Base-by-base conservation (phyloP, 2,797 vertebrate genomes). In the Allobates femoralis region DNA sequence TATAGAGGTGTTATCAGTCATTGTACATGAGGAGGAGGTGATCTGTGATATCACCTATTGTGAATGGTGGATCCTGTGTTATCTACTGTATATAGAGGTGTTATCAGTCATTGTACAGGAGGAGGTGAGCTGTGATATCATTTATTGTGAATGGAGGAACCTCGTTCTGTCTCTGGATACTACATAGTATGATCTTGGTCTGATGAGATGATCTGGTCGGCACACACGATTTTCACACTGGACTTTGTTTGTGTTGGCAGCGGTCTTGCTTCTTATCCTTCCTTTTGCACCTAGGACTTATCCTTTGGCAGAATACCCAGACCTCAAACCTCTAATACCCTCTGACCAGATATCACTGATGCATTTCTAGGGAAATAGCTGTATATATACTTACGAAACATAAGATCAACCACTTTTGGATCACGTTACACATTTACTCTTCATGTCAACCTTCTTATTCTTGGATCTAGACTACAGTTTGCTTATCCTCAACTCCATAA, bases 241-340 rank as follows among this genome's bases (percentile, higher is more conserved):
- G 71, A 74, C 71, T 26, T n/a, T 73, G 41, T 74, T 50, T 71
- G 32, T 69, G 19, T 8, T 69, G 66, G 66, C 66, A 69, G 16
- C 6, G 10, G 66, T 30, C 32, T 34, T 19, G 66, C 30, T 69
- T 69, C 32, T 41, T n/a, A n/a, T 71, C 41, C 67, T 41, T 69
- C 16, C 28, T 37, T 69, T 69, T 69, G 18, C 34, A 8, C 71
- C 41, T n/a, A 5, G 41, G 14, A 11, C 71, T 50, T 46, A 50
- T 50, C 37, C 41, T 16, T 26, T 74, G 71, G 71, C 71, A 74
- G 23, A 12, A 50, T 74, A 37, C 41, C 41, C 71, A 73, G 71
- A 74, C 71, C 41, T 74, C 71, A 74, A 23, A 37, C 66, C 66
- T 69, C 66, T 66, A 66, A 69, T 37, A 34, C 66, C 18, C 66